These are phyloP conservation scores for Ceratina japonica DNA, from an alignment of 1,140 invertebrate species.

Conservation along the genomic window DNA sequence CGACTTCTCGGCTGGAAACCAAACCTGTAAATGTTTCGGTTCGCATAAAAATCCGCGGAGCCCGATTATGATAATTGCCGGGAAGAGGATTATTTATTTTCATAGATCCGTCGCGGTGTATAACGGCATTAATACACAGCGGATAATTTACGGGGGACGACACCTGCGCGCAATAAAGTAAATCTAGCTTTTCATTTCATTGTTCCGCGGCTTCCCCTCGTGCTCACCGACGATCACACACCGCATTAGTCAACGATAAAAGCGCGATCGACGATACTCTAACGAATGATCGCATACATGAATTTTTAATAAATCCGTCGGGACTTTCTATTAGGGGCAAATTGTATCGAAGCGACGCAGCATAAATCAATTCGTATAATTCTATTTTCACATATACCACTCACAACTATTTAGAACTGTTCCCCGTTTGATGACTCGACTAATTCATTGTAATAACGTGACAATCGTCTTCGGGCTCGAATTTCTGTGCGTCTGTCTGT, in stretches of 20 bases:
- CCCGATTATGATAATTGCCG: slow-evolving; percentile 52
- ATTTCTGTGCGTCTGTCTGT: slow-evolving; percentile 6
- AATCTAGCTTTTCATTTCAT: slow-evolving; percentile 65
- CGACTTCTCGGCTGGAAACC: not conserved
- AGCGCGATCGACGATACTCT: slow-evolving; percentile 57
- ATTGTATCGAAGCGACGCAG: slow-evolving; percentile 13
- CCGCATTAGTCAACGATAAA: slow-evolving; percentile 63
- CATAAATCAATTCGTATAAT: slow-evolving; percentile 10
- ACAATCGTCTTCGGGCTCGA: not conserved
- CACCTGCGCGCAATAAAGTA: slow-evolving; percentile 67
- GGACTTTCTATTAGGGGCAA: slow-evolving; percentile 45
- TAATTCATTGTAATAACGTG: no score
- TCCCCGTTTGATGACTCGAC: not conserved
- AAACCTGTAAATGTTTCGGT: not conserved
- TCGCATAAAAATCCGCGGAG: slow-evolving; percentile 13
- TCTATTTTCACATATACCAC: slow-evolving; percentile 15
- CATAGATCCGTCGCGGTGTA: slow-evolving; percentile 14
- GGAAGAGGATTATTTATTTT: slow-evolving; percentile 55
- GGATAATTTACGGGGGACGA: slow-evolving; percentile 55
- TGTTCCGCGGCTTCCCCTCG: slow-evolving; percentile 46
- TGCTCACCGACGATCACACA: slow-evolving; percentile 53
- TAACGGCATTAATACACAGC: slow-evolving; percentile 52
- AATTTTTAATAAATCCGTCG: slow-evolving; percentile 57
- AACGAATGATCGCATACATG: slow-evolving; percentile 59
- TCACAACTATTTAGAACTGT: not conserved